Base-by-base conservation (phyloP, 2,888 invertebrate species). In the Linnaemya tessellans region DNA sequence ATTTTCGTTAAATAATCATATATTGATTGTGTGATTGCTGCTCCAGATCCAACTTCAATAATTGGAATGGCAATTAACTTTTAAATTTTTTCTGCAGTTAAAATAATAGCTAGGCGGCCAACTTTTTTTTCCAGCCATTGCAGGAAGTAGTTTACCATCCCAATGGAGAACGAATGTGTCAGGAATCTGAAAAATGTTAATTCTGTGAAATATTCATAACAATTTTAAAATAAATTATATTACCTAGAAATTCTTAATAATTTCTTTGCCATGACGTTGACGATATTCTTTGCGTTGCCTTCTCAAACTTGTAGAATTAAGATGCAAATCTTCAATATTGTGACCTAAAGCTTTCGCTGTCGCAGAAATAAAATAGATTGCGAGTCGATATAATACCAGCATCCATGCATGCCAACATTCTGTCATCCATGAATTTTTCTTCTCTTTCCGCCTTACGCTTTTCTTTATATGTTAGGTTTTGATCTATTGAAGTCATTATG, bases 231-330 rank as follows among this genome's bases (percentile, higher is more conserved):
- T 60, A 60, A 60, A 58, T 35, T 35, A n/a, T 20, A 43, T 62
- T 73, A 35, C 38, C 60, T 62, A 62, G 20, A 73, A 73, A 62
- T 62, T 62, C 20, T 25, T 62, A 73, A 73, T 73, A 60, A 60
- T 73, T 73, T 73, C 73, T 73, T 73, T 73, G 60, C 73, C 35
- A 73, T 73, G 73, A 65, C 65, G 65, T 46, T 46, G 65, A 67
- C 51, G 67, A 67, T 67, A 67, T n/a, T n/a, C n/a, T n/a, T n/a
- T n/a, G n/a, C n/a, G n/a, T n/a, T n/a, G n/a, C n/a, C n/a, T n/a
- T n/a, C 65, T 51, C 77, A 67, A 64, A 74, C 62, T 64, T 74
- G 74, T 74, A 51, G 38, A 74, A 74, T 64, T 74, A 30, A 74
- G 38, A 64, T 51, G 51, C 46, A 74, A 30, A 38, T 74, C 51